Evolutionary conservation across 2,888 invertebrate species (phyloP), one percentile per base, ranked within the genome.

Genomic region (Eupelmus urozonus): DNA sequence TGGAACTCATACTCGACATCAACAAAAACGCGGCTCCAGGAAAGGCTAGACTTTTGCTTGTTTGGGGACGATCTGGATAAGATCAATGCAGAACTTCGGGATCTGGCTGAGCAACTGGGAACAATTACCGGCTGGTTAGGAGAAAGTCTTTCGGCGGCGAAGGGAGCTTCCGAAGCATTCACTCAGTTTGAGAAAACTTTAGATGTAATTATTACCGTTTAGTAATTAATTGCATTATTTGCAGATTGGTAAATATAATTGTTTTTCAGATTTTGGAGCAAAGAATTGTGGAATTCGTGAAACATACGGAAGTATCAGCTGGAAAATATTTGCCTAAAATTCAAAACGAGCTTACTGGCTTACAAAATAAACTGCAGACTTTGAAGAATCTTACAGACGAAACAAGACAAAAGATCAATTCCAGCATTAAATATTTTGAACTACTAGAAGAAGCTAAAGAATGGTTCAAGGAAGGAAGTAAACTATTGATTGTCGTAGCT

Each of bases 101-200:
- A 87, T 71, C 70, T 89, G 69, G 84, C 83, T 1, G 85, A 87
- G 23, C 89, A 88, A 29, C 66, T 87, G 72, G 85, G 79, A 66
- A 84, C 81, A 0, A 84, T 86, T 3, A 84, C 85, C 29, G 80
- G 83, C 20, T 83, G 84, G 84, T 69, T 85, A 16, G 94, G 95
- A 40, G 95, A 95, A 86, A 95, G 94, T 82, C 90, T 94, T 82
- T 91, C 93, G 7, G 92, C 94, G 49, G 94, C 95, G 7, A 93
- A 93, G 87, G 92, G 94, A 70, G 94, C 94, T 59, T 93, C 94
- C 5, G 90, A 93, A 82, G 93, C 94, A 42, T 96, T 95, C 87
- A 92, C 92, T 80, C 93, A 94, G 85, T 95, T 96, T 88, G 95
- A 96, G 90, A 93, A 93, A 88, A 95, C 95, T 70, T 93, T 96